A percentile compares a stretch with the other conserved stretches of the same genome.
These are phyloP conservation scores for Spinus olivaceus DNA, from an alignment of 2,797 vertebrate species.

Conservation along the genomic window DNA sequence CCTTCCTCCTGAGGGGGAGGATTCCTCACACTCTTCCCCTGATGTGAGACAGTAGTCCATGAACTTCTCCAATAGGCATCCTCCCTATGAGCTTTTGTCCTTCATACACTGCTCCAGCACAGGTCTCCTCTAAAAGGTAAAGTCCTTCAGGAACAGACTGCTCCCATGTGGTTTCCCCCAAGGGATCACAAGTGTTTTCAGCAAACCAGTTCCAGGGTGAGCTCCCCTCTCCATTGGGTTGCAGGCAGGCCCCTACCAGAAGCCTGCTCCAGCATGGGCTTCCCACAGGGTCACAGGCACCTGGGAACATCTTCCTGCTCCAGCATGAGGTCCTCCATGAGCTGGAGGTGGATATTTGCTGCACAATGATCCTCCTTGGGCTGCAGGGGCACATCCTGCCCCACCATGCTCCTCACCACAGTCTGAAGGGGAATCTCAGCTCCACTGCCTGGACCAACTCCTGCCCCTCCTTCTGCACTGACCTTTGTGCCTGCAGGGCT, in stretches of 20 bases:
- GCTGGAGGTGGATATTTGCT: background rate
- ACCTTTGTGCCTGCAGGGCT: background rate
- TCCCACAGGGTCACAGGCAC: background rate
- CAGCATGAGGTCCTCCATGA: rapidly evolving
- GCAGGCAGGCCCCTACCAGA: no score
- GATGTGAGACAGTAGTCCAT: background rate
- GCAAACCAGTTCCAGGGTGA: background rate
- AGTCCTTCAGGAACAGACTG: background rate
- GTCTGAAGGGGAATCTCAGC: background rate
- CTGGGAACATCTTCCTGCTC: no score
- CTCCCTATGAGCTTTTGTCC: background rate
- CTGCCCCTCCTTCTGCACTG: background rate
- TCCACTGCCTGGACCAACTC: rapidly evolving
- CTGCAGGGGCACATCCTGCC: background rate
- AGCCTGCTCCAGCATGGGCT: background rate
- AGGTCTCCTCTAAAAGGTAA: background rate
- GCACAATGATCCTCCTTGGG: background rate
- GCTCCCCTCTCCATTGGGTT: rapidly evolving
- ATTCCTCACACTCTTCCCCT: background rate
- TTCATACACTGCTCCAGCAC: background rate
- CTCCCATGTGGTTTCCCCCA: background rate
- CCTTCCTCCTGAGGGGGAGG: background rate
- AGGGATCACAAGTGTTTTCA: background rate
- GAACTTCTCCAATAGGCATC: background rate
- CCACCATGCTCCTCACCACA: no score